Evolutionary conservation across 2,888 invertebrate species (phyloP), one percentile per base, ranked within the genome.

Genomic region (Aquatica leii): DNA sequence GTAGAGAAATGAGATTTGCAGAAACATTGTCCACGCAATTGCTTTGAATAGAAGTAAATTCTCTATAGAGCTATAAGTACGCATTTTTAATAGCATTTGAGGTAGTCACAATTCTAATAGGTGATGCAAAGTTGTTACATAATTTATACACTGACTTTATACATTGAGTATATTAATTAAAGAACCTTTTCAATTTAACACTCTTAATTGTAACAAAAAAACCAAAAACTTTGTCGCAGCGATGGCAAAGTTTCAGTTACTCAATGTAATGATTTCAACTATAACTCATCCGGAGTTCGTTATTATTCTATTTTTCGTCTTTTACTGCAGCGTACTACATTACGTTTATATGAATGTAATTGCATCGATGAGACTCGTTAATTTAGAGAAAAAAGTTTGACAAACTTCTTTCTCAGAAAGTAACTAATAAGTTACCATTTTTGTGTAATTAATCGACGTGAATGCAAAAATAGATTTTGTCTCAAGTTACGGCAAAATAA

Each of bases 1-100:
- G 66, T 68, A 64, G 70, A 73, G 68, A 67, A 67, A 75, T 76
- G 73, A 73, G 72, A 74, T 73, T 73, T 71, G 69, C 69, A 68
- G 74, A 73, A 75, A 73, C 74, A 72, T 71, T 73, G 74, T 75
- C 71, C 73, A 71, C 69, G 73, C 72, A 72, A 69, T 72, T 71
- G 71, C 56, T 62, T 65, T 69, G 68, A 71, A 69, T 68, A 68
- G 68, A 67, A 66, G 69, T 69, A 62, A 66, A 68, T 65, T 72
- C 50, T 41, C 49, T 73, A 71, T 73, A 72, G 72, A 72, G 75
- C 73, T 74, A 74, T 71, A 74, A 71, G 68, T 69, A 69, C 68
- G 64, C 68, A 72, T 68, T 69, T 63, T 63, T 46, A 3, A 15
- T 43, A 12, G n/a, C 8, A 20, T 11, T 46, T n/a, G 17, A 18